Conservation (phyloP, 2,113 vertebrate genomes). For the Microtus oregoni region DNA sequence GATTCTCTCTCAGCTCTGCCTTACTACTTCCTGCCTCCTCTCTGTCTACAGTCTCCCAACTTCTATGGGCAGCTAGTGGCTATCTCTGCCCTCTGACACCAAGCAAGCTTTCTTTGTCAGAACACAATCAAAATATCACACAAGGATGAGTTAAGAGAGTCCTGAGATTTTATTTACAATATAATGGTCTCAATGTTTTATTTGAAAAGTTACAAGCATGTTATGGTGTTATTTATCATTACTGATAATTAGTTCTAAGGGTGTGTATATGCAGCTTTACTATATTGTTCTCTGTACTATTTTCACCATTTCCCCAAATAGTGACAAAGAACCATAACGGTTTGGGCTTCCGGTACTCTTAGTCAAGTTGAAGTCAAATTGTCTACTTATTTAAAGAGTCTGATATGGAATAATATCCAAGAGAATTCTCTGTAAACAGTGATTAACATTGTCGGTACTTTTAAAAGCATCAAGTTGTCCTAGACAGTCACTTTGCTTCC, state of each 20-base stretch:
- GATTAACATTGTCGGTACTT: neutral
- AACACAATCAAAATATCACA: too few species aligned
- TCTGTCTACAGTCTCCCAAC: too few species aligned
- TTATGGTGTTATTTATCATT: neutral
- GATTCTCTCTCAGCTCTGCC: too few species aligned
- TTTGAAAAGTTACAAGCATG: conserved; percentile 27
- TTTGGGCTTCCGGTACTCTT: conserved; percentile 20
- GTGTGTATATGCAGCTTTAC: neutral
- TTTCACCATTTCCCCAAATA: conserved; percentile 16
- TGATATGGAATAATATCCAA: neutral
- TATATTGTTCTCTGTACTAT: neutral
- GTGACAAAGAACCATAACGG: neutral
- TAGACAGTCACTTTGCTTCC: neutral
- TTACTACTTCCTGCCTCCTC: too few species aligned
- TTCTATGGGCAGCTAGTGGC: too few species aligned
- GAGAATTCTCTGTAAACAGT: neutral
- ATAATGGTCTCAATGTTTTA: conserved; percentile 10
- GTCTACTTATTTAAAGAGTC: neutral
- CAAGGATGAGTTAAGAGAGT: too few species aligned
- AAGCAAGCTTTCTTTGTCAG: too few species aligned
- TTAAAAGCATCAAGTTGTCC: neutral
- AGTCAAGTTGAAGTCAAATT: conserved; percentile 5
- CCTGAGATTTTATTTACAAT: neutral
- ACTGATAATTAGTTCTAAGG: neutral
- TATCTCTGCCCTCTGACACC: too few species aligned